Evolutionary conservation across 2,797 vertebrate species (phyloP).

Genomic region (Spheniscus humboldti): DNA sequence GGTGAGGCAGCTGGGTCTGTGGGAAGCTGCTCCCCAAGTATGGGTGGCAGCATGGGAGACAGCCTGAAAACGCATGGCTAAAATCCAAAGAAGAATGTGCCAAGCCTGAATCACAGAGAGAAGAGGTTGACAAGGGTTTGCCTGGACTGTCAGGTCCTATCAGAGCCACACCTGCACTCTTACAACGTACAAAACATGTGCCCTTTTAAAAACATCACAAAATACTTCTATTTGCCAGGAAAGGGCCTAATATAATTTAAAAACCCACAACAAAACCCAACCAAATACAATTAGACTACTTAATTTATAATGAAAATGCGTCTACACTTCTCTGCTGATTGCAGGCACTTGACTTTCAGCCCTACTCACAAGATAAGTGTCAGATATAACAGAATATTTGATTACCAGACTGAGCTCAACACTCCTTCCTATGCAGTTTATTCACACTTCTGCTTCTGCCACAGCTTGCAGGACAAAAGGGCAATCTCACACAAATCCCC

Average conservation of each 20-base stretch:
- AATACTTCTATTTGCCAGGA: not conserved
- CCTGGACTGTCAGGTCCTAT: not conserved
- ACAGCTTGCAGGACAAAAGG: not conserved
- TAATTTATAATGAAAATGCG: slow-evolving; percentile 39
- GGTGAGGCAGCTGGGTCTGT: not conserved
- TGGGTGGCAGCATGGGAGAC: not conserved
- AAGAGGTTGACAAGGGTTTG: not conserved
- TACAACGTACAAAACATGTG: not conserved
- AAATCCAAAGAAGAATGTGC: not conserved
- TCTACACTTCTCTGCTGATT: slow-evolving; percentile 27
- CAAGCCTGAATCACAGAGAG: not conserved
- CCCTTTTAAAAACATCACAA: not conserved
- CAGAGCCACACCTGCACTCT: not conserved
- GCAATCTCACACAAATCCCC: not conserved
- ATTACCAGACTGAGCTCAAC: not conserved
- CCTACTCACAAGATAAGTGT: not conserved
- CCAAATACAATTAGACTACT: slow-evolving; percentile 24
- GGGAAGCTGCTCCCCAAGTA: not conserved
- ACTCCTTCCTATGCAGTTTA: not conserved
- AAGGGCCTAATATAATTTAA: not conserved
- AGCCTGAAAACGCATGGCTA: not conserved
- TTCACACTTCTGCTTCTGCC: not conserved
- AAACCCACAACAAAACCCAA: not conserved
- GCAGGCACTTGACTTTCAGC: slow-evolving; percentile 34
- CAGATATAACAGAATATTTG: not conserved